These are phyloP conservation scores for Autographa gamma DNA, from an alignment of 2,888 invertebrate genomes.

Conservation along the genomic window DNA sequence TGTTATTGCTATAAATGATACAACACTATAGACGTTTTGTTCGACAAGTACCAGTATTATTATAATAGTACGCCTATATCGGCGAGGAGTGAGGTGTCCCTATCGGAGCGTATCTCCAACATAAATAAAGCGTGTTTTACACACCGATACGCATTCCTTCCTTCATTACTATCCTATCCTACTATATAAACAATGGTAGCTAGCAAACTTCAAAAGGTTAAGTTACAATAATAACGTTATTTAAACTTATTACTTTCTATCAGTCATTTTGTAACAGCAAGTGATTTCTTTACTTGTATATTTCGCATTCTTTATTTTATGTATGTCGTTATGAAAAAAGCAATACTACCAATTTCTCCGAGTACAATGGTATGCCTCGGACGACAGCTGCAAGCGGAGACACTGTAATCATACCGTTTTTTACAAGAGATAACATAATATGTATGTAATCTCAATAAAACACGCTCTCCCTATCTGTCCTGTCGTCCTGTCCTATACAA, in stretches of 20 bases:
- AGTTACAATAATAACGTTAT: too few relatives aligned
- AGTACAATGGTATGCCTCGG: background rate
- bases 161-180: too few relatives aligned
- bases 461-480: background rate
- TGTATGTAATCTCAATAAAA: background rate
- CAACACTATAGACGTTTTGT: constrained; percentile 17
- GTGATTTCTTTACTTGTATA: background rate
- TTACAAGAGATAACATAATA: background rate
- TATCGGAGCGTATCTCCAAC: background rate
- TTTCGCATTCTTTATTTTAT: background rate
- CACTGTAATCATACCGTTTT: background rate
- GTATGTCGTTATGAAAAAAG: background rate
- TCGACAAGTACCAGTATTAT: constrained; percentile 16
- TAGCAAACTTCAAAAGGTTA: background rate
- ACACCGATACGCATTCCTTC: background rate
- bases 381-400: background rate
- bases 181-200: background rate
- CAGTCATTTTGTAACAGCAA: too few relatives aligned
- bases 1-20: constrained; percentile 29
- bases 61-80: background rate
- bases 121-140: background rate
- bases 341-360: background rate
- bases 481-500: too few relatives aligned
- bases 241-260: too few relatives aligned
- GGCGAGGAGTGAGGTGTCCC: background rate